These are phyloP conservation scores for Cheilosia vulpina DNA, from an alignment of 2,888 invertebrate species.

Conservation along the genomic window DNA sequence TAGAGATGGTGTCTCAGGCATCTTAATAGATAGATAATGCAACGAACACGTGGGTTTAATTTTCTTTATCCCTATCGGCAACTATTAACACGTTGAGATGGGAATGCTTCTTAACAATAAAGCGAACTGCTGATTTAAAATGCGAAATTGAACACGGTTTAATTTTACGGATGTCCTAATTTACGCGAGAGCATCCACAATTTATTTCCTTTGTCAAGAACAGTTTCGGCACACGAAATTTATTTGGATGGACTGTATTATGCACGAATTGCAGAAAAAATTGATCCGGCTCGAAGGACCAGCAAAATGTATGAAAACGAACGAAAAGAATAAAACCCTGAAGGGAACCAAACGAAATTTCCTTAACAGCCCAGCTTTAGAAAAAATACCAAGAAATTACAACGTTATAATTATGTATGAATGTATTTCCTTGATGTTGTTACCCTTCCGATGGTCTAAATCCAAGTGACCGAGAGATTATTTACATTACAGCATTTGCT, in stretches of 20 bases:
- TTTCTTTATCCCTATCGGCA: not conserved
- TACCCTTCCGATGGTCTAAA: not conserved
- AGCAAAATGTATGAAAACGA: not conserved
- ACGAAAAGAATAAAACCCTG: too few species aligned
- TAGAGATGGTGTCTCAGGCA: not conserved
- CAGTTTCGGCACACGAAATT: not conserved
- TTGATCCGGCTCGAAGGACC: conserved; percentile 1
- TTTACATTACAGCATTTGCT: not conserved
- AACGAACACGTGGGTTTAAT: not conserved
- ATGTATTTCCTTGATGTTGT: not conserved
- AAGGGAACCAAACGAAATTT: not conserved
- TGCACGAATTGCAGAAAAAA: not conserved
- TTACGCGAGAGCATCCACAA: too few species aligned
- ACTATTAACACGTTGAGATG: too few species aligned
- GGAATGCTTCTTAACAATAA: too few species aligned
- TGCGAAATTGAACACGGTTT: too few species aligned
- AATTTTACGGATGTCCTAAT: too few species aligned
- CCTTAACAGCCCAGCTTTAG: not conserved
- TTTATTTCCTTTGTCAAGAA: too few species aligned
- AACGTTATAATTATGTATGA: not conserved
- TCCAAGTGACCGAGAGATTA: not conserved
- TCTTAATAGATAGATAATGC: not conserved
- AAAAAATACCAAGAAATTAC: not conserved
- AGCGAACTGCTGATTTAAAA: too few species aligned
- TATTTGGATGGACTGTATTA: not conserved